Evolutionary conservation across 2,113 vertebrate species (phyloP).

Genomic region (Theristicus caerulescens): DNA sequence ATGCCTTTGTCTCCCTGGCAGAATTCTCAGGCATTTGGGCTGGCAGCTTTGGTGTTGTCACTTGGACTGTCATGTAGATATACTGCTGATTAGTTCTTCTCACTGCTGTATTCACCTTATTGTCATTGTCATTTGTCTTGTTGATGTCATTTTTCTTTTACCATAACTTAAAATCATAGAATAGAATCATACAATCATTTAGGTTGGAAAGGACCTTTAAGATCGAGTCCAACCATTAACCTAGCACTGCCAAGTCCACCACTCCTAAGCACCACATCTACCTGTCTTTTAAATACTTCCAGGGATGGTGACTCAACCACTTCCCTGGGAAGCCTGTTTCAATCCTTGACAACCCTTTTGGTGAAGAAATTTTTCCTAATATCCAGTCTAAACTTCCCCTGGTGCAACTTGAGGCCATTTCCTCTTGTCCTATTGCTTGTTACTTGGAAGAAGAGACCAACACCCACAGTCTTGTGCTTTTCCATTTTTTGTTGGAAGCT

Average conservation of each 20-base stretch:
- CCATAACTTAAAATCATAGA: not conserved
- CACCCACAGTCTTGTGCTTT: not conserved
- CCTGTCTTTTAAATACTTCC: not conserved
- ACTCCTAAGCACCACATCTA: not conserved
- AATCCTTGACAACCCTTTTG: not conserved
- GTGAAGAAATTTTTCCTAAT: not conserved
- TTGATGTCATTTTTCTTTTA: not conserved
- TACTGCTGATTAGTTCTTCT: slow-evolving; percentile 16
- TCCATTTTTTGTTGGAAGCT: not conserved
- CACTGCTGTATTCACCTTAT: not conserved
- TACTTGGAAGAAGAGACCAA: not conserved
- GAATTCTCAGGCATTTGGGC: slow-evolving; percentile 10
- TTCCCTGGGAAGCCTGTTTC: not conserved
- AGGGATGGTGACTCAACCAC: not conserved
- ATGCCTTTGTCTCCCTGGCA: not conserved
- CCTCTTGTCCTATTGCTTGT: not conserved
- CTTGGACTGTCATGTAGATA: slow-evolving; percentile 24
- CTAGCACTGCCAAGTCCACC: no score
- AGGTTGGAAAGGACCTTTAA: not conserved
- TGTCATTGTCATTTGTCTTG: slow-evolving; percentile 6
- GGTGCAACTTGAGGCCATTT: not conserved
- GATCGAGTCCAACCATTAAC: not conserved
- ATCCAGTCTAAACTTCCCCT: not conserved
- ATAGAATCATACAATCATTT: not conserved
- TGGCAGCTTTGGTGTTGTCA: slow-evolving; percentile 33